phyloP scores from a whole-genome alignment of 2,888 invertebrate species.

The Euplexia lucipara region DNA sequence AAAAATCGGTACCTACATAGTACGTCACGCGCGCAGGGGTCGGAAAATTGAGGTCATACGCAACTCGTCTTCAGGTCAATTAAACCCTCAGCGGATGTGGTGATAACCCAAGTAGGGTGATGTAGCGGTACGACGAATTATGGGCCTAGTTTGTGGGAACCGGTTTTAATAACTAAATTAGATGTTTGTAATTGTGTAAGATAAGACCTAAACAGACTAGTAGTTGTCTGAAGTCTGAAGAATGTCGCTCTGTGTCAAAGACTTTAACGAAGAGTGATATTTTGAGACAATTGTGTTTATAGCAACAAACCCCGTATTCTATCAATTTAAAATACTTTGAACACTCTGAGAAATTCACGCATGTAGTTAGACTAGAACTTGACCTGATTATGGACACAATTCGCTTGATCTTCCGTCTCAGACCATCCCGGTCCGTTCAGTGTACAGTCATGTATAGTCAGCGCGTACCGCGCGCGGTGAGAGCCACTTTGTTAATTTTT shows the following conservation, averaged over 20 bases:
- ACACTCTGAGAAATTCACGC: background rate
- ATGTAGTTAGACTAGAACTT: background rate
- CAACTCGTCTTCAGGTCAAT: slow-evolving; percentile 80
- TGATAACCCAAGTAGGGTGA: slow-evolving; percentile 47
- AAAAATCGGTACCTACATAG: slow-evolving; percentile 69
- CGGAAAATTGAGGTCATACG: slow-evolving; percentile 80
- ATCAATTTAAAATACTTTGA: background rate
- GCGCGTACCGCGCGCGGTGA: slow-evolving; percentile 65
- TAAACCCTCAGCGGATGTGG: slow-evolving; percentile 71
- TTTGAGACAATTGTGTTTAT: too few species aligned
- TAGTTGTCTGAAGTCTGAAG: too few species aligned
- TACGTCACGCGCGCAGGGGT: slow-evolving; percentile 69
- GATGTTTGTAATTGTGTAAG: background rate
- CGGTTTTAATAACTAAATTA: background rate
- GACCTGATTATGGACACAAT: background rate
- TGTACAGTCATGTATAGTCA: slow-evolving; percentile 61
- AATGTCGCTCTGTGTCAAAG: too few species aligned
- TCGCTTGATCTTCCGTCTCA: slow-evolving; percentile 35
- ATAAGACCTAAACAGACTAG: background rate
- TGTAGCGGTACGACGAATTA: slow-evolving; percentile 39
- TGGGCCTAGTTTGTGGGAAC: background rate
- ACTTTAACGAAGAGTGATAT: too few species aligned
- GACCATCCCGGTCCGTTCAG: slow-evolving; percentile 28
- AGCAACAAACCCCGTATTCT: too few species aligned
- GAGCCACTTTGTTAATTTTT: slow-evolving; percentile 76